A percentile compares a stretch with the other conserved stretches of the same genome.
These are phyloP conservation scores for Emydocephalus ijimae DNA, from an alignment of 2,113 vertebrate genomes.

Conservation along the genomic window DNA sequence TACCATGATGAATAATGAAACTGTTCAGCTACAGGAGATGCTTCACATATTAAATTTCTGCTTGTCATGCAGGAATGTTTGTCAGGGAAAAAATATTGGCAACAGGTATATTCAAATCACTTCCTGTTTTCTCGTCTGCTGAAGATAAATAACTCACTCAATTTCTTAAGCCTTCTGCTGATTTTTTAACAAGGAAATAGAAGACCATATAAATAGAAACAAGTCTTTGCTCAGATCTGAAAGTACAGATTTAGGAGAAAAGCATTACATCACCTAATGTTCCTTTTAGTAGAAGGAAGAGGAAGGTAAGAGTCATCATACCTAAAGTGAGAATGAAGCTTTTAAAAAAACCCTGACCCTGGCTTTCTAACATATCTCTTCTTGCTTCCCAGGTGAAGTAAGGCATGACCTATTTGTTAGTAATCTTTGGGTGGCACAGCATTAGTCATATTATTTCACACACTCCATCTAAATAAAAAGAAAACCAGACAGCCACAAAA, in stretches of 20 bases:
- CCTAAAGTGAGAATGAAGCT: neutral
- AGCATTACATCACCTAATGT: conserved; percentile 38
- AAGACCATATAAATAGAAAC: neutral
- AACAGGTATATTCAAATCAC: neutral
- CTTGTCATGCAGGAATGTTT: neutral
- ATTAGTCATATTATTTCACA: conserved; percentile 11
- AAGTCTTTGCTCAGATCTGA: conserved; percentile 9
- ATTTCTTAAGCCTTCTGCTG: neutral
- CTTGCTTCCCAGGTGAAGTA: conserved; percentile 7
- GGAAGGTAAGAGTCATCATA: conserved; percentile 24
- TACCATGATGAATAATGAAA: neutral
- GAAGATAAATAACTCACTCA: neutral
- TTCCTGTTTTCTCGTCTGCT: neutral
- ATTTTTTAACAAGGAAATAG: neutral
- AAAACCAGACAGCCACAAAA: conserved; percentile 27
- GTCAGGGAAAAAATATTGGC: neutral
- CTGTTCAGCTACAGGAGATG: neutral
- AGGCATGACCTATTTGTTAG: conserved; percentile 13
- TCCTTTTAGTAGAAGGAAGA: conserved; percentile 25
- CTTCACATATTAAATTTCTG: neutral
- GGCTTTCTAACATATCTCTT: conserved; percentile 27
- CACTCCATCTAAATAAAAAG: neutral
- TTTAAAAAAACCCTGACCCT: neutral
- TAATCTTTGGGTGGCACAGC: conserved; percentile 13
- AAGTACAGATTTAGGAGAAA: conserved; percentile 19